Percentiles rank a stretch among this genome's conserved stretches.
These are phyloP conservation scores for Antedon mediterranea DNA, from an alignment of 53 echinoderm and acorn worm genomes.

Conservation along the genomic window DNA sequence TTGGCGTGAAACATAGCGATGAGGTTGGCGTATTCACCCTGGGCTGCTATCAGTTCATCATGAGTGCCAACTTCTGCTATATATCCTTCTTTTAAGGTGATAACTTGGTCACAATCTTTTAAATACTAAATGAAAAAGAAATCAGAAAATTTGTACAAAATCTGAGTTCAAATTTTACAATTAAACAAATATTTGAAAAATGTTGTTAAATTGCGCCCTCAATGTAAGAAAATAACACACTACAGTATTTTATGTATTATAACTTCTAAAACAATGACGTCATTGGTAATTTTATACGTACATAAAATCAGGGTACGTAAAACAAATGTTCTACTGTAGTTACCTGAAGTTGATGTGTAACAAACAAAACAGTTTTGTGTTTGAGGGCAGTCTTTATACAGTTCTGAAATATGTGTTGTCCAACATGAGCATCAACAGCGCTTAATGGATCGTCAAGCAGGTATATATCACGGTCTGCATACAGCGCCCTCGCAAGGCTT, in stretches of 20 bases:
- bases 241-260: neutral
- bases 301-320: too few species aligned
- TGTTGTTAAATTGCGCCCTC: too few species aligned
- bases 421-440: slow-evolving; percentile 89
- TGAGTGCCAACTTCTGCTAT: slow-evolving; percentile 83
- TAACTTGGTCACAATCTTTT: slow-evolving; percentile 67
- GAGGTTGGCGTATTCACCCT: slow-evolving; percentile 50
- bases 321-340: neutral
- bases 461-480: slow-evolving; percentile 67
- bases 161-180: too few species aligned
- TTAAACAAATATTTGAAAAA: too few species aligned
- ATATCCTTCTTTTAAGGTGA: slow-evolving; percentile 61
- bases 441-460: slow-evolving; percentile 95
- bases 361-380: slow-evolving; percentile 74
- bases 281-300: too few species aligned
- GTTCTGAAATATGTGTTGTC: slow-evolving; percentile 80
- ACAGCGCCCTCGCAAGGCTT: slow-evolving; percentile 84
- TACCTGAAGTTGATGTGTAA: slow-evolving; percentile 99
- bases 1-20: slow-evolving; percentile 81
- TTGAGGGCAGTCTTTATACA: slow-evolving; percentile 67
- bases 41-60: slow-evolving; percentile 43
- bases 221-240: too few species aligned
- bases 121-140: slow-evolving; percentile 44
- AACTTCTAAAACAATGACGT: too few species aligned
- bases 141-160: neutral